Percentiles rank a stretch among this genome's conserved stretches.
phyloP scores from a whole-genome alignment of 2,888 invertebrate species.

The Eumerus sabulonum region DNA sequence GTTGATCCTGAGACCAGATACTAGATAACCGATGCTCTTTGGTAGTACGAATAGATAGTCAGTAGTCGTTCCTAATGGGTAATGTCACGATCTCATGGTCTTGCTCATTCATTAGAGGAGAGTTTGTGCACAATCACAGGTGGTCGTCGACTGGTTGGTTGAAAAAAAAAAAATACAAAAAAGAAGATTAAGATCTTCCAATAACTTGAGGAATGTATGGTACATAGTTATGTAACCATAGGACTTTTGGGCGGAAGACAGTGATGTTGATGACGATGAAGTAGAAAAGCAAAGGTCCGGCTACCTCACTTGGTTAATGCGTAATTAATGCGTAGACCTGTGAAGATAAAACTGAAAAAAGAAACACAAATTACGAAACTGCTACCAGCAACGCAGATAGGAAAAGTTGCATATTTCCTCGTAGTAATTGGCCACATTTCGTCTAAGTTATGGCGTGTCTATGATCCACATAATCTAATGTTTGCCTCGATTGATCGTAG shows the following conservation, averaged over 20 bases:
- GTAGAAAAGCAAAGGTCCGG: conserved; percentile 18
- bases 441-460: neutral
- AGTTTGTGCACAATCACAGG: conserved; percentile 45
- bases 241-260: conserved; percentile 57
- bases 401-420: neutral
- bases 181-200: conserved; percentile 11
- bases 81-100: conserved; percentile 67
- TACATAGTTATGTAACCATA: conserved; percentile 42
- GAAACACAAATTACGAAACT: neutral
- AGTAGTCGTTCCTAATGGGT: conserved; percentile 42
- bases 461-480: too few species aligned
- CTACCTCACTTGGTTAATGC: conserved; percentile 47
- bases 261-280: conserved; percentile 18
- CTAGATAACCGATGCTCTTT: neutral
- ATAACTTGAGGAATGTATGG: conserved; percentile 36
- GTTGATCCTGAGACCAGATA: conserved; percentile 55
- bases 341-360: too few species aligned
- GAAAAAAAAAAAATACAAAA: neutral
- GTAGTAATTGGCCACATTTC: neutral
- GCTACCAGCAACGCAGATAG: neutral
- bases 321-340: conserved; percentile 64
- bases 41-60: conserved; percentile 2
- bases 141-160: conserved; percentile 25
- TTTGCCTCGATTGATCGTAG: too few species aligned
- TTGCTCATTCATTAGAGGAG: conserved; percentile 61